Percentiles rank a stretch among this genome's conserved stretches.
phyloP scores from a whole-genome alignment of 2,113 vertebrate genomes.

The Tilapia sparmanii region DNA sequence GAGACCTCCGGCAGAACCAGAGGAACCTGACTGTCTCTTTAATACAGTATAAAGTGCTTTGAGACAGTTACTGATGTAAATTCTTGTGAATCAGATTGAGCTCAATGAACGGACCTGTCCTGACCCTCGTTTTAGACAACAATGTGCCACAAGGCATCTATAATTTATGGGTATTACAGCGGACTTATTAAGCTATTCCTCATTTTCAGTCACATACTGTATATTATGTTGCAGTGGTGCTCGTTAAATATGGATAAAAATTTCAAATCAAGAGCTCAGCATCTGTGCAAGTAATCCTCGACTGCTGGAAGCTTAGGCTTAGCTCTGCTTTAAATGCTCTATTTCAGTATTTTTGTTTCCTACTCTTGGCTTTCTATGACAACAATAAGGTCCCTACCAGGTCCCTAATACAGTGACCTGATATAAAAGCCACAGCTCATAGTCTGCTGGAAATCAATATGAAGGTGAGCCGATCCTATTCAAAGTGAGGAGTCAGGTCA shows the following conservation, averaged over 20 bases:
- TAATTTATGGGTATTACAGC: neutral
- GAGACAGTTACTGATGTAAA: neutral
- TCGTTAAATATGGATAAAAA: neutral
- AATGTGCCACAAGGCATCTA: neutral
- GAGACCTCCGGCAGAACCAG: neutral
- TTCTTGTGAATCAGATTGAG: neutral
- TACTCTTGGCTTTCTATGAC: neutral
- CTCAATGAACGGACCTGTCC: neutral
- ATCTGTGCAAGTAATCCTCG: neutral
- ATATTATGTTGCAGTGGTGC: neutral
- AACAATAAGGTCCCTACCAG: neutral
- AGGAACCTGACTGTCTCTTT: neutral
- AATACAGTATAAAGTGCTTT: neutral
- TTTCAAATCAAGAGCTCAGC: neutral
- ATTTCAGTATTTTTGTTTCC: neutral
- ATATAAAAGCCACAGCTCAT: neutral
- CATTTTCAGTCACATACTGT: neutral
- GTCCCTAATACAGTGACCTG: neutral
- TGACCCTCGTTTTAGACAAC: neutral
- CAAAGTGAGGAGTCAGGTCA: neutral
- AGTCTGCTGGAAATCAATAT: neutral
- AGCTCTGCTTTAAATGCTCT: neutral
- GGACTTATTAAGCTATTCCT: neutral
- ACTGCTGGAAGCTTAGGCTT: neutral
- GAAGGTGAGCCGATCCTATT: neutral